phyloP scores from a whole-genome alignment of 2,797 vertebrate species.

The Galago senegalensis region DNA sequence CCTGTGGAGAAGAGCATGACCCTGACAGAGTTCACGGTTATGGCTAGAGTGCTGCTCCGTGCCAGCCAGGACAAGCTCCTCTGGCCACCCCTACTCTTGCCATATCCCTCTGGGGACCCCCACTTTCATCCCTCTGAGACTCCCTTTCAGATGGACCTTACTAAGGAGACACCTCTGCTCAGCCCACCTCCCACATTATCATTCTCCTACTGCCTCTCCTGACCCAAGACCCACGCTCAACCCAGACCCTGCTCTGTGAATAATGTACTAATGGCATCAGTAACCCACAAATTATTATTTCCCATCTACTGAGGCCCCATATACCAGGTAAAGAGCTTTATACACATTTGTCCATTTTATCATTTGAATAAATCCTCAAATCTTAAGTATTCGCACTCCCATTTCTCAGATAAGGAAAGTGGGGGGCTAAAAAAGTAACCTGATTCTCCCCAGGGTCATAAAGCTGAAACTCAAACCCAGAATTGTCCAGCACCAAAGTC shows the following conservation, averaged over 20 bases:
- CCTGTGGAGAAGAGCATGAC: constrained; percentile 69
- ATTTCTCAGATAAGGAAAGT: not conserved
- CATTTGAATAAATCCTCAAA: not conserved
- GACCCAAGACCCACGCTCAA: constrained; percentile 19
- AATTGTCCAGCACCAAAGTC: not conserved
- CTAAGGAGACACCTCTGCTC: not conserved
- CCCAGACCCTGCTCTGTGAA: constrained; percentile 19
- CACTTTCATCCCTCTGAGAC: not conserved
- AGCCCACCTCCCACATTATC: not conserved
- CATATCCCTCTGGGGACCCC: not conserved
- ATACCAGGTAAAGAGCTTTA: not conserved
- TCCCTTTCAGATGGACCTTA: not conserved
- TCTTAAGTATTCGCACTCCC: not conserved
- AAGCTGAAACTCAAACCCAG: not conserved
- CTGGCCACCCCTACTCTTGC: rapidly evolving
- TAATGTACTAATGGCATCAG: not conserved
- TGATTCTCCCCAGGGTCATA: not conserved
- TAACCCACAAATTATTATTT: not conserved
- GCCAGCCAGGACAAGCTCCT: not conserved
- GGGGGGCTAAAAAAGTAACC: not conserved
- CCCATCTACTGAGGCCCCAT: not conserved
- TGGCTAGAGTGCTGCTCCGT: not conserved
- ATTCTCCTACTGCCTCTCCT: not conserved
- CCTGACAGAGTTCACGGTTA: not conserved
- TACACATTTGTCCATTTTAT: not conserved